Base-by-base conservation (phyloP, 2,113 vertebrate genomes). In the Campylomormyrus tamandua region DNA sequence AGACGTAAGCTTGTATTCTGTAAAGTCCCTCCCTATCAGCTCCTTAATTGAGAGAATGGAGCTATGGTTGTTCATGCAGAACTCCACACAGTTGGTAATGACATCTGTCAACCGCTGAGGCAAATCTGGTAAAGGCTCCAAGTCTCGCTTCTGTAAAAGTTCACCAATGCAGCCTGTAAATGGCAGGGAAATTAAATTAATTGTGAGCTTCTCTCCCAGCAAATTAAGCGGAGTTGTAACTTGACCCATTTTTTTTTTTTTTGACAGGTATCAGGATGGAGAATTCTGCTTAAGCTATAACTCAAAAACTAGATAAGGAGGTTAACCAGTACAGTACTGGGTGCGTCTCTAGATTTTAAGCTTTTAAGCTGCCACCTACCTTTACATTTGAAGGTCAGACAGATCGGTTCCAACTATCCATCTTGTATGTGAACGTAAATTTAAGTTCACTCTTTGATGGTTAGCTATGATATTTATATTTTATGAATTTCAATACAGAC, bases 1-100 rank as follows among this genome's bases (percentile, higher is more conserved):
- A 88, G 87, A 70, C 24, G 42, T 88, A 88, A 56, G 77, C 89
- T 83, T 58, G 35, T 77, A 84, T 83, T 56, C 89, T 58, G 77
- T 24, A 77, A 58, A 84, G 74, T 52, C 35, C 21, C 74, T 50
- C 21, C 49, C 49, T 89, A 53, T 58, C 50, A 46, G 89, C 50
- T 89, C 49, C 89, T 89, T 89, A 84, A 89, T 89, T 89, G 89
- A 83, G 89, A 89, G 77, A 53, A 89, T 80, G 89, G 74, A 56
- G 39, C 77, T 83, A 77, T 46, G 77, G 35, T 84, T 84, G 77
- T 84, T 89, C 89, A 84, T 58, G 77, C 89, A 52, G 89, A 56
- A 83, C 89, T 84, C 89, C 39, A 50, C 89, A n/a, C 77, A 53
- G 77, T 89, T 56, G 89, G 74, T 83, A 89, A 89, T 89, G 77